A percentile compares a stretch with the other conserved stretches of the same genome.
Conservation (phyloP, 1,140 invertebrate species). For the Papilio polyxenes region DNA sequence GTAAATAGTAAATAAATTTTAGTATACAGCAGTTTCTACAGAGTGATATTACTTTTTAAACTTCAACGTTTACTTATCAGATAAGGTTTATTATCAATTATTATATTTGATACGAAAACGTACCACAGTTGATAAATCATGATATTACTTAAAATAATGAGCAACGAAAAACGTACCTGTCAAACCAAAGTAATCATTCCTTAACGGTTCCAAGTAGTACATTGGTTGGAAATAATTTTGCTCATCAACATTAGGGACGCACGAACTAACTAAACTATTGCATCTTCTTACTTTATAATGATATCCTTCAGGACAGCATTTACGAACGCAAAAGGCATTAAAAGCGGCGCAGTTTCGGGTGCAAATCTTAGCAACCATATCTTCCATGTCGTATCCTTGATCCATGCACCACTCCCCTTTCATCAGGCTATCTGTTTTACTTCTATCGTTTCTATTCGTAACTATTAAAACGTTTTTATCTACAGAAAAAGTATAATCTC, state of each 20-base stretch:
- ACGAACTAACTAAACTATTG: conserved; percentile 54
- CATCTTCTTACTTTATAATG: conserved; percentile 58
- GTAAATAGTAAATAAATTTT: too few relatives aligned
- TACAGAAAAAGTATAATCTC: conserved; percentile 51
- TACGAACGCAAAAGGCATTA: conserved; percentile 68
- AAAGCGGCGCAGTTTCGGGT: conserved; percentile 58
- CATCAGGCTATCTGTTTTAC: conserved; percentile 39
- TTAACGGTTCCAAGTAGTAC: conserved; percentile 58
- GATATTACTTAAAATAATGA: conserved; percentile 29
- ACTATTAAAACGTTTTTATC: conserved; percentile 55
- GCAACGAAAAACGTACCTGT: conserved; percentile 50
- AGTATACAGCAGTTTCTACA: not conserved
- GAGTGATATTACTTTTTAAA: not conserved
- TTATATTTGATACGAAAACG: conserved; percentile 19
- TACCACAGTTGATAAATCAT: conserved; percentile 24
- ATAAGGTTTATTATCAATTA: conserved; percentile 29
- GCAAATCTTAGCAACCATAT: conserved; percentile 67
- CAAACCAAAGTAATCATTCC: conserved; percentile 47
- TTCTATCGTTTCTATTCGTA: conserved; percentile 44
- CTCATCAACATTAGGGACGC: conserved; percentile 57
- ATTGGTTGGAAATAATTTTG: conserved; percentile 58
- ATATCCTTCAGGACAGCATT: conserved; percentile 76
- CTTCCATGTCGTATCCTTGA: conserved; percentile 45
- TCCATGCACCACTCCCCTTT: conserved; percentile 75
- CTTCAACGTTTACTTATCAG: conserved; percentile 11